Evolutionary conservation across 2,888 invertebrate species (phyloP), one percentile per base, ranked within the genome.

Genomic region (Agonopterix subpropinquella): DNA sequence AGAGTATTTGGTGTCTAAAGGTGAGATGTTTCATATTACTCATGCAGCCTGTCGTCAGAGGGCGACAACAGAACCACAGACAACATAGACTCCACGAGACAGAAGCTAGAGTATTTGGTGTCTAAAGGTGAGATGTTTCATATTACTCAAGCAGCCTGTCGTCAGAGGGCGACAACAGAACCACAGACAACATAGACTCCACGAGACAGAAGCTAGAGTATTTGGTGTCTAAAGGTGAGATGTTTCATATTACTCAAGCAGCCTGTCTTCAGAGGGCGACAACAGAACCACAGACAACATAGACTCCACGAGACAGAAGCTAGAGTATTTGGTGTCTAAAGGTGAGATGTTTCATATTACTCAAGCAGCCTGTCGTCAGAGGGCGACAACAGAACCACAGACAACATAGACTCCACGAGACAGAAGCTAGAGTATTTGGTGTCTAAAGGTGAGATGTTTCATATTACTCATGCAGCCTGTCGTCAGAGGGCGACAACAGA

Each of bases 1-100:
- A 0, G 84, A 87, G 43, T 74, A 79, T 28, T 66, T 87, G 1
- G 76, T 80, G 4, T 64, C 77, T 41, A 87, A 82, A 76, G 87
- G 89, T 87, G 49, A n/a, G 47, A 18, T 18, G 2, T 1, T n/a
- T n/a, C n/a, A n/a, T n/a, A n/a, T n/a, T n/a, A n/a, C n/a, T n/a
- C n/a, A n/a, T n/a, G 64, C 48, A 54, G 63, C 5, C 67, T 79
- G 1, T 79, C 79, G 0, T 73, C 77, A 2, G 79, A 76, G 37
- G 79, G 75, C 1, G 72, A 71, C 41, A 54, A 58, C 11, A 42
- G 11, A 13, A n/a, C 10, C 4, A 54, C 55, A 0, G 60, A 63
- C 10, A 63, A 61, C 10, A 76, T 69, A 5, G 73, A 77, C 54
- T 59, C 53, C 35, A 65, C 81, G 3, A 41, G 82, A 3, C 73